These are phyloP conservation scores for Pogonocherus hispidulus DNA, from an alignment of 2,888 invertebrate species.

Conservation along the genomic window DNA sequence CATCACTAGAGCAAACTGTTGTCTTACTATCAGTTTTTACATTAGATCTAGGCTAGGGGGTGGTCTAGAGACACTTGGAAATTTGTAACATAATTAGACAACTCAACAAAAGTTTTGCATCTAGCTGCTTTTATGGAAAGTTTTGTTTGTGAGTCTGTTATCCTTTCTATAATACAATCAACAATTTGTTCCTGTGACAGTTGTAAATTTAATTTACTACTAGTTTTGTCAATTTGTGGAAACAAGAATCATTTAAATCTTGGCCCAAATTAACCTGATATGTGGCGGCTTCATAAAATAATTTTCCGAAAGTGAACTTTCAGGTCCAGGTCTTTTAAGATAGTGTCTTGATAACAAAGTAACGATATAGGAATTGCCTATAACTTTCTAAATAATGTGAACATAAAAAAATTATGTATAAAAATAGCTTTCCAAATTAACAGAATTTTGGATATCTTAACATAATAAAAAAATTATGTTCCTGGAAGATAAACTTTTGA, in stretches of 20 bases:
- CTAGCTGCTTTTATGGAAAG: not conserved
- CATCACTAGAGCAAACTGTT: not conserved
- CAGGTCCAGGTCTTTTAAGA: too few species aligned
- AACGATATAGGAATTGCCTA: too few species aligned
- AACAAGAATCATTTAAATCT: conserved; percentile 10
- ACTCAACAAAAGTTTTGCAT: conserved; percentile 5
- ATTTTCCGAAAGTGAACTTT: too few species aligned
- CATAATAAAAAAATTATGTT: too few species aligned
- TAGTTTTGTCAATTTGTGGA: conserved; percentile 7
- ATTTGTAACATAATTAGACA: conserved; percentile 9
- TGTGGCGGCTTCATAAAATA: not conserved
- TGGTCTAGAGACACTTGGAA: not conserved
- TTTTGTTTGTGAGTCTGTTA: conserved; percentile 1
- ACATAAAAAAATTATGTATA: too few species aligned
- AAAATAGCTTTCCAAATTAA: too few species aligned
- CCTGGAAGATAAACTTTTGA: too few species aligned
- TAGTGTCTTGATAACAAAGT: too few species aligned
- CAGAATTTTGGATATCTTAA: too few species aligned
- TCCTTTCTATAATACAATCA: conserved; percentile 8
- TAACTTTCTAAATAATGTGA: too few species aligned
- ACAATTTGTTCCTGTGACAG: conserved; percentile 4
- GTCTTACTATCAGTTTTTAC: not conserved
- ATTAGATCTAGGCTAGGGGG: not conserved
- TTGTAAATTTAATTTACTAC: conserved; percentile 2
- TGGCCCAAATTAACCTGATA: not conserved